These are phyloP conservation scores for Odocoileus hemionus DNA, from an alignment of 2,113 vertebrate genomes.

Conservation along the genomic window DNA sequence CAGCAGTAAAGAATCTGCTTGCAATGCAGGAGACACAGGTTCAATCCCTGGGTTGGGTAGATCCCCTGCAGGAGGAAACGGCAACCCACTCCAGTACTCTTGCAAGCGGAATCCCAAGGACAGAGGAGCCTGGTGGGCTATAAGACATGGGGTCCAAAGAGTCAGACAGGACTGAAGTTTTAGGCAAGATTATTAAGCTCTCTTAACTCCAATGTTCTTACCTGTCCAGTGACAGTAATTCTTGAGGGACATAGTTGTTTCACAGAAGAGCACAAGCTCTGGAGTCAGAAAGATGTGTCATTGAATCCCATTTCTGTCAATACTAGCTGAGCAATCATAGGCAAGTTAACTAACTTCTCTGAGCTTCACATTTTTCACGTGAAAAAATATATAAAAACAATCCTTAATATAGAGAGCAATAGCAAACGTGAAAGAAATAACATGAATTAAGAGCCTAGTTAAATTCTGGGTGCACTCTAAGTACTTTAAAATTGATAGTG, in stretches of 20 bases:
- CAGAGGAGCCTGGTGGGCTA: background rate
- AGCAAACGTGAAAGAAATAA: background rate
- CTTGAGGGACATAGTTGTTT: background rate
- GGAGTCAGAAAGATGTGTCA: background rate
- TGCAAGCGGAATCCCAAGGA: background rate
- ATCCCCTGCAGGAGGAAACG: background rate
- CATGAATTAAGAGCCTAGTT: background rate
- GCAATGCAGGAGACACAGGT: background rate
- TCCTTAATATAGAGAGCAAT: background rate
- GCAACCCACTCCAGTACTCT: background rate
- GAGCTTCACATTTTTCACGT: background rate
- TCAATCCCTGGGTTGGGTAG: background rate
- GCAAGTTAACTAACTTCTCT: conserved; percentile 1
- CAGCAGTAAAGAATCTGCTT: background rate
- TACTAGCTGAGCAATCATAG: background rate
- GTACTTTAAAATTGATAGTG: background rate
- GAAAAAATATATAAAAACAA: background rate
- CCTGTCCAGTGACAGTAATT: background rate
- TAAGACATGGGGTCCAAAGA: background rate
- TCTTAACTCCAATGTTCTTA: background rate
- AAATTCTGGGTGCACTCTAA: background rate
- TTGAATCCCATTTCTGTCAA: background rate
- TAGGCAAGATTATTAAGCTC: background rate
- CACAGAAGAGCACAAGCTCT: background rate
- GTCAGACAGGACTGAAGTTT: background rate